Percentiles rank a stretch among this genome's conserved stretches.
phyloP scores from a whole-genome alignment of 2,113 vertebrate genomes.

The Osmerus eperlanus region DNA sequence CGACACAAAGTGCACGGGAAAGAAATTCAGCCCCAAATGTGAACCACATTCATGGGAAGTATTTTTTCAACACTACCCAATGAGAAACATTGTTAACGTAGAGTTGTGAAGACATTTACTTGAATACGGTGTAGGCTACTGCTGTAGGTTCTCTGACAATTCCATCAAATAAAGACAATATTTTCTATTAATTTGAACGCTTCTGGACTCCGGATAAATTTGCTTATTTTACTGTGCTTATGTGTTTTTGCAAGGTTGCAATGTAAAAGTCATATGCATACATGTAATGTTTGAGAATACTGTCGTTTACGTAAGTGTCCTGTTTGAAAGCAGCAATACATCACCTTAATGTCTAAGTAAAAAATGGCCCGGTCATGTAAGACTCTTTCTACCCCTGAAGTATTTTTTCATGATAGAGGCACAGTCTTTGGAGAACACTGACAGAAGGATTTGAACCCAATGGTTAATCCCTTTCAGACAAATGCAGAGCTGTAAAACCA shows the following conservation, averaged over 20 bases:
- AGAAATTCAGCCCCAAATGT: constrained; percentile 31
- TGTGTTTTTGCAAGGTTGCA: neutral
- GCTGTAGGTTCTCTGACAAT: too few species aligned
- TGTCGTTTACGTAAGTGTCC: constrained; percentile 4
- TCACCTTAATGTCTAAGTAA: constrained; percentile 9
- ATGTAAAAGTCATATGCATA: neutral
- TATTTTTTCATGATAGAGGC: constrained; percentile 19
- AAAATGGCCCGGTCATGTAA: constrained; percentile 8
- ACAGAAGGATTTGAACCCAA: constrained; percentile 41
- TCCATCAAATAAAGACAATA: too few species aligned
- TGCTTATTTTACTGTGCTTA: neutral
- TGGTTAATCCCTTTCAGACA: constrained; percentile 41
- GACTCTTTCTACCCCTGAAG: constrained; percentile 13
- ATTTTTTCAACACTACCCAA: neutral
- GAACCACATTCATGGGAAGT: constrained; percentile 25
- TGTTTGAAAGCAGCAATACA: constrained; percentile 26
- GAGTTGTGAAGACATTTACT: neutral
- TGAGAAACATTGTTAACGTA: neutral
- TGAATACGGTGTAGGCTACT: too few species aligned
- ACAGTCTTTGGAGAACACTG: constrained; percentile 28
- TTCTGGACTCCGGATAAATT: too few species aligned
- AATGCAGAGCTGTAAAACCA: constrained; percentile 27
- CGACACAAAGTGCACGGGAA: constrained; percentile 28
- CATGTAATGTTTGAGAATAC: neutral
- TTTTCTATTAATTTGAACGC: too few species aligned